Base-by-base conservation (phyloP, 2,888 invertebrate species). In the Conchocele bisecta region DNA sequence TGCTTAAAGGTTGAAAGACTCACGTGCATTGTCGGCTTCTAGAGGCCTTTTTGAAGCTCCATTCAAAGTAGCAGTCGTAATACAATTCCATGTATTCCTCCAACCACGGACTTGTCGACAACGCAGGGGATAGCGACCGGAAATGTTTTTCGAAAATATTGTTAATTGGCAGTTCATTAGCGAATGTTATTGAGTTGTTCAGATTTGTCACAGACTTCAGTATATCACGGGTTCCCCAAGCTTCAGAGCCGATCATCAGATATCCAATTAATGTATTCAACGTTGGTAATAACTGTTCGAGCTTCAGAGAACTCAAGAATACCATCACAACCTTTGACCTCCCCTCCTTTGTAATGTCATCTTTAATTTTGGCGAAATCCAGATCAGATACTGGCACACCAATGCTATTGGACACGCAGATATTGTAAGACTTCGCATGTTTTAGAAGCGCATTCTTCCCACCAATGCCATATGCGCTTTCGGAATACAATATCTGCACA, bases 401-500 rank as follows among this genome's bases (percentile, higher is more conserved):
- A 2, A 66, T 44, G 31, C 17, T 33, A n/a, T 60, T 29, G 15
- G 46, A 39, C 3, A 68, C 41, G 17, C 67, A 68, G 5, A 68
- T 39, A 6, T 39, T 56, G 26, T 60, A 33, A 9, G 44, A 37
- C 15, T 29, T 17, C 13, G 56, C 60, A 29, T 41, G 29, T 4
- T 54, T n/a, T 6, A 44, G 6, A 3, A 68, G 22, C 13, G 46
- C 11, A 17, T 68, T 56, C 41, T n/a, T 68, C 2, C 67, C 67
- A 20, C 67, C 67, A 22, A 11, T 42, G 5, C 67, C 67, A 54
- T 68, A 68, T 15, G 69, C 46, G 7, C 60, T 61, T 28, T 61
- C 50, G 26, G 65, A 57, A 54, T 75, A 61, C 15, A 75, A 28
- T 3, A 75, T 50, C 50, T 75, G 74, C 1, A 75, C 42, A 20